A percentile compares a stretch with the other conserved stretches of the same genome.
phyloP scores from a whole-genome alignment of 2,888 invertebrate species.

The Pachydiplax longipennis region DNA sequence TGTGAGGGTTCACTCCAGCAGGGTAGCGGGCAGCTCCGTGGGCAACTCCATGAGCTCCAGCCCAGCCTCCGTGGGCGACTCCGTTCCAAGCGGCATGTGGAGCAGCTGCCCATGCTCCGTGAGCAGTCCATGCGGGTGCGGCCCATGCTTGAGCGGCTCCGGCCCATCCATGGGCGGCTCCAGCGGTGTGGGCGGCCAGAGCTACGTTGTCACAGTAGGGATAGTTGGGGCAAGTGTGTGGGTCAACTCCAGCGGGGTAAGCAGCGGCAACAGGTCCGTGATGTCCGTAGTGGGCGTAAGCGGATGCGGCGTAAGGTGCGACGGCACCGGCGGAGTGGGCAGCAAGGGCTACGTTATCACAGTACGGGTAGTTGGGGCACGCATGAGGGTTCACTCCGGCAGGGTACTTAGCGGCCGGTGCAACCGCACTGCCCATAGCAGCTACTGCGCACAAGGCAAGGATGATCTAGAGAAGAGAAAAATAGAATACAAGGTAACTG shows the following conservation, averaged over 20 bases:
- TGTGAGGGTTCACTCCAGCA: neutral
- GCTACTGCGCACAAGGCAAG: neutral
- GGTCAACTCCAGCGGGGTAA: constrained; percentile 17
- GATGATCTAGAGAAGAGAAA: neutral
- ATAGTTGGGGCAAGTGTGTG: constrained; percentile 27
- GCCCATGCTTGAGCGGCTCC: neutral
- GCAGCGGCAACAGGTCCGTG: neutral
- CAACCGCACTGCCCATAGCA: neutral
- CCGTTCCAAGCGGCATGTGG: neutral
- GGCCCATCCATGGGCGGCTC: neutral
- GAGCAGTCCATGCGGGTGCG: neutral
- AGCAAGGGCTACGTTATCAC: neutral
- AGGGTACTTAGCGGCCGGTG: constrained; percentile 1
- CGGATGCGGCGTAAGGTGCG: neutral
- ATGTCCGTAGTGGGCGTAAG: neutral
- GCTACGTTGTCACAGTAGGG: constrained; percentile 25
- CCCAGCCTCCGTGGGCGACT: neutral
- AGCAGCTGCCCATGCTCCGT: neutral
- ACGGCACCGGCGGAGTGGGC: neutral
- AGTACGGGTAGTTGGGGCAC: neutral
- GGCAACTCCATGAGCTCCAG: neutral
- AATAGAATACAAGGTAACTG: no score
- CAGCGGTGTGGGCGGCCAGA: constrained; percentile 8
- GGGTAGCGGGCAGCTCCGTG: constrained; percentile 4
- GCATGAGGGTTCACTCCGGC: neutral